Evolutionary conservation across 2,888 invertebrate species (phyloP), one percentile per base, ranked within the genome.

Genomic region (Lycaena phlaeas): DNA sequence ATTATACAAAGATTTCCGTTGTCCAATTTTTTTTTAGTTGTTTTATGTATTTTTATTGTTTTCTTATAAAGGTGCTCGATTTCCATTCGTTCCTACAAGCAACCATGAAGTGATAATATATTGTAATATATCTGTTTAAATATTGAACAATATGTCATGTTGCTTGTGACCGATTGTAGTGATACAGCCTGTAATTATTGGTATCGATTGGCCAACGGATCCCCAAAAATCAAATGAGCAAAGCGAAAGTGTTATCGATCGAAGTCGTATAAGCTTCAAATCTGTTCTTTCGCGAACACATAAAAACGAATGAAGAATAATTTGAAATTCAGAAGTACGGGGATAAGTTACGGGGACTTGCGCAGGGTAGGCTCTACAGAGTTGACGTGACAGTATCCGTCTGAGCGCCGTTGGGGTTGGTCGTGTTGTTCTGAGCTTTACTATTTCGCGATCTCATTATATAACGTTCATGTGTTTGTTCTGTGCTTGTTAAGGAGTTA

Each of bases 381-480:
- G 60, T 65, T 61, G 67, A 67, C 57, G 63, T 52, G 60, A 67
- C 74, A 81, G 82, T 82, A 68, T 60, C 55, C 54, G 56, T 54
- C 54, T 52, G 56, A 52, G 50, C 59, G 51, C 52, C 43, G 48
- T 42, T 27, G 48, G 57, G 58, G 62, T 51, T 43, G 61, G 61
- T 60, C 64, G 72, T 59, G 61, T 58, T 40, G 51, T 40, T 42
- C 37, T 11, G 46, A 43, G 15, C 43, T 54, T 55, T 48, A 50
- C 52, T 49, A 57, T 51, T 52, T 43, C 67, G 72, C 65, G 68
- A 53, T 46, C 53, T 59, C 58, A 73, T 82, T 79, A 81, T 74
- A 82, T 81, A 79, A 79, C 66, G 46, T 57, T 54, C 50, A 54
- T 56, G 75, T 78, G 63, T 72, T 74, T 73, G 71, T 79, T 74